Conservation (phyloP, 2,113 vertebrate species). For the Neotoma lepida region DNA sequence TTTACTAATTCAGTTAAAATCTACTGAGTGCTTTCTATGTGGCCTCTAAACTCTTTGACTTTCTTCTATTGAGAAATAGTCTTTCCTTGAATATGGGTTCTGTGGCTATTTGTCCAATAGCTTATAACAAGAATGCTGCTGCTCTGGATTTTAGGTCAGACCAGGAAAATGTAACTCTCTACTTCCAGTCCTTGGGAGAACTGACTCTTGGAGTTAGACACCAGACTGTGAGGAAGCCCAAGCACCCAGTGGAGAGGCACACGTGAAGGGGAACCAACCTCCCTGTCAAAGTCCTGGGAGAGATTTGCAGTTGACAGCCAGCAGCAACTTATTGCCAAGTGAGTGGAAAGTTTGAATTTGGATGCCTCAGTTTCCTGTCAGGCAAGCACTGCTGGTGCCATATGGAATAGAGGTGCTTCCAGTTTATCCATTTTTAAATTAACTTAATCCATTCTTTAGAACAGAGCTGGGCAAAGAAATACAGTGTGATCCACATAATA, state of each 20-base stretch:
- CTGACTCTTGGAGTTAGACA: not conserved
- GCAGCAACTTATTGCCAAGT: not conserved
- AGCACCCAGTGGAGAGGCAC: not conserved
- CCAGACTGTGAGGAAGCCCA: not conserved
- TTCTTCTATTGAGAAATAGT: not conserved
- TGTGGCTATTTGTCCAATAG: not conserved
- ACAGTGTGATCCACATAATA: not conserved
- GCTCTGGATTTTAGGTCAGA: not conserved
- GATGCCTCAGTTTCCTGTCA: not conserved
- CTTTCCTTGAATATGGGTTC: not conserved
- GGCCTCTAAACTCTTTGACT: not conserved
- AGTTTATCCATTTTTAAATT: constrained; percentile 1
- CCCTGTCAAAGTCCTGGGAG: not conserved
- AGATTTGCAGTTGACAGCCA: not conserved
- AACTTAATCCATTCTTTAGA: constrained; percentile 15
- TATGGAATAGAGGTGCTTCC: not conserved
- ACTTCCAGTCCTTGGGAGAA: not conserved
- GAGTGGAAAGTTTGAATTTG: not conserved
- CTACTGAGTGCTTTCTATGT: not conserved
- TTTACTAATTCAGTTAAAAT: not conserved
- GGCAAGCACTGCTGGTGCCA: not conserved
- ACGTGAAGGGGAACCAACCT: not conserved
- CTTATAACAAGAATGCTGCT: not conserved
- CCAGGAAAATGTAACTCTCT: not conserved
- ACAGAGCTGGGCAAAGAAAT: not conserved